phyloP scores from a whole-genome alignment of 2,113 vertebrate genomes.

The Myocastor coypus region DNA sequence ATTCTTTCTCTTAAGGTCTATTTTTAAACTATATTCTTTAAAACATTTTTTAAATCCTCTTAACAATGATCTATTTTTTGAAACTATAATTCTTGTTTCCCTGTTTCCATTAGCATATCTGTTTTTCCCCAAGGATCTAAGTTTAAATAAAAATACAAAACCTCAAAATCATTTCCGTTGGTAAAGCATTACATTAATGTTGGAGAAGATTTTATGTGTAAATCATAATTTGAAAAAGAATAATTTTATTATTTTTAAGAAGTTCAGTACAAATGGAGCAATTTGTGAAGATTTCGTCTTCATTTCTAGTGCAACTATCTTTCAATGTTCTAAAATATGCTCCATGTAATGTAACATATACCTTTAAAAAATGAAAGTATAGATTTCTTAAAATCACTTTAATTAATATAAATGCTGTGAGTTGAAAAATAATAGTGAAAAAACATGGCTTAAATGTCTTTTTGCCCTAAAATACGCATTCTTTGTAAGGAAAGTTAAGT shows the following conservation, averaged over 20 bases:
- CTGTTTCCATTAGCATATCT: conserved; percentile 62
- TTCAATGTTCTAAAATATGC: not conserved
- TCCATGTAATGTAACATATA: not conserved
- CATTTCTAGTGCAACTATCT: not conserved
- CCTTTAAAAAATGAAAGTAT: not conserved
- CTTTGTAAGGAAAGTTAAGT: conserved; percentile 53
- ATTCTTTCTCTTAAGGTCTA: conserved; percentile 82
- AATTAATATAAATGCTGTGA: conserved; percentile 35
- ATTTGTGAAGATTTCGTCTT: not conserved
- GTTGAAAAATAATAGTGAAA: conserved; percentile 1
- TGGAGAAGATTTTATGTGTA: conserved; percentile 74
- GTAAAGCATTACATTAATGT: conserved; percentile 81
- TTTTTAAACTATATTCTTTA: conserved; percentile 78
- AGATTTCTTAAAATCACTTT: conserved; percentile 15
- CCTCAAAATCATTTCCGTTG: conserved; percentile 68
- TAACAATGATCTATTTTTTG: conserved; percentile 69
- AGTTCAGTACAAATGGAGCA: conserved; percentile 4
- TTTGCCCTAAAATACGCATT: conserved; percentile 17
- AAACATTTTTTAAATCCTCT: conserved; percentile 74
- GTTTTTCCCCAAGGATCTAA: conserved; percentile 76
- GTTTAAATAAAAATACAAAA: conserved; percentile 81
- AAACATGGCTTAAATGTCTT: conserved; percentile 20
- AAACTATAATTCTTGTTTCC: conserved; percentile 77
- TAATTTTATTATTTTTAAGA: conserved; percentile 27
- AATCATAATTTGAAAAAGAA: conserved; percentile 68